Conservation (phyloP, 2,113 vertebrate species). For the Thalassoma bifasciatum region DNA sequence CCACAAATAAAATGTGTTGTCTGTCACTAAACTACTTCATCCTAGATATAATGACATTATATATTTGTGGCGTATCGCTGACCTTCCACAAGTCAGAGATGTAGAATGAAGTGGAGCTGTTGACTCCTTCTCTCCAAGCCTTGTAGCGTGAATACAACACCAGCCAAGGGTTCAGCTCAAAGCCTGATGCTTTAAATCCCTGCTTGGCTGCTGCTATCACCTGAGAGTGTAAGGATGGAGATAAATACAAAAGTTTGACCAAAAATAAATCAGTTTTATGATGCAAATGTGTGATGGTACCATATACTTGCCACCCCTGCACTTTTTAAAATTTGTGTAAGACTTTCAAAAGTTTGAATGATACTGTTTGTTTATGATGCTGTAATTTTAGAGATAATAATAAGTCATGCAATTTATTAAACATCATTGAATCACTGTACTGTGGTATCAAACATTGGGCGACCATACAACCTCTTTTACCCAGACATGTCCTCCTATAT, state of each 20-base stretch:
- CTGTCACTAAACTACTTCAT: not conserved
- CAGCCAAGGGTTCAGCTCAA: constrained; percentile 97
- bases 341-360: too few relatives aligned
- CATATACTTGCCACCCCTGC: too few relatives aligned
- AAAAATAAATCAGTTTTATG: not conserved
- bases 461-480: too few relatives aligned
- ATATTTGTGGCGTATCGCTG: constrained; percentile 27
- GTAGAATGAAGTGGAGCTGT: constrained; percentile 86
- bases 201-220: constrained; percentile 94
- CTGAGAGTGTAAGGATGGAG: constrained; percentile 67
- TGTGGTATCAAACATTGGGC: too few relatives aligned
- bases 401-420: too few relatives aligned
- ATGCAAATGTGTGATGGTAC: too few relatives aligned
- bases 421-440: too few relatives aligned
- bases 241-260: too few relatives aligned
- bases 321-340: too few relatives aligned
- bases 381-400: too few relatives aligned
- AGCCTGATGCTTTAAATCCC: constrained; percentile 91
- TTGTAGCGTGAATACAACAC: constrained; percentile 94
- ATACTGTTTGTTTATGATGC: too few relatives aligned
- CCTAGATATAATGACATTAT: not conserved
- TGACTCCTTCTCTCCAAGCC: constrained; percentile 92
- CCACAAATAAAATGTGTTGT: not conserved
- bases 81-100: constrained; percentile 98
- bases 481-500: too few relatives aligned